Evolutionary conservation across 30 jellyfish, hydroid and myxozoan genomes (phyloP).

Genomic region (Hydra vulgaris): DNA sequence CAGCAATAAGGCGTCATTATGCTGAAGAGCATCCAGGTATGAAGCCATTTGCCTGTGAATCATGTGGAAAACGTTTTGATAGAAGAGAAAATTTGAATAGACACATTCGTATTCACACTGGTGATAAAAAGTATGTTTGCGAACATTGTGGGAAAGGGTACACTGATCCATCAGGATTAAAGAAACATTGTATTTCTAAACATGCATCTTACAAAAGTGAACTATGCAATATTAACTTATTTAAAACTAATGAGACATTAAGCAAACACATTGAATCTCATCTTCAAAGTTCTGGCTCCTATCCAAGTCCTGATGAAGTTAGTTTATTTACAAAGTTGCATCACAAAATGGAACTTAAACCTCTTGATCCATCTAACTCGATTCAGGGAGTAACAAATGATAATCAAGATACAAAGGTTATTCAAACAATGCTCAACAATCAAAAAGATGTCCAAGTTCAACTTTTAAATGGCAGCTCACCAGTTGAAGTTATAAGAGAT

Average conservation of each 20-base stretch:
- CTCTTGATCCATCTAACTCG: neutral
- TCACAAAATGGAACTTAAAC: neutral
- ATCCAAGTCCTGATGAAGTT: neutral
- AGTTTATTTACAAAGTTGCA: neutral
- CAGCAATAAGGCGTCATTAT: conserved; percentile 34
- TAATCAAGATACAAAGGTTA: neutral
- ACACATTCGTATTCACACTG: conserved; percentile 33
- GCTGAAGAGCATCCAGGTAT: conserved; percentile 25
- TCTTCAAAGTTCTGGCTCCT: neutral
- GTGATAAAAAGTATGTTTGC: conserved; percentile 22
- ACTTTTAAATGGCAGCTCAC: neutral
- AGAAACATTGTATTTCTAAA: conserved; percentile 23
- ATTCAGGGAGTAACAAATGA: neutral
- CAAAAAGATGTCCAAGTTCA: neutral
- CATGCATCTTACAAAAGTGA: neutral
- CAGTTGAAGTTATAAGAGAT: neutral
- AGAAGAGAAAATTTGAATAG: conserved; percentile 28
- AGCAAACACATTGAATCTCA: conserved; percentile 13
- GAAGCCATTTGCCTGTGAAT: conserved; percentile 30
- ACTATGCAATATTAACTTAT: neutral
- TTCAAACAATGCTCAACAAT: neutral
- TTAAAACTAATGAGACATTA: conserved; percentile 19
- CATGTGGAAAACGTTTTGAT: conserved; percentile 32
- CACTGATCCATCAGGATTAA: conserved; percentile 43
- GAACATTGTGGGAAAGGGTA: conserved; percentile 29